Base-by-base conservation (phyloP, 2,888 invertebrate species). In the Imbricaverruca yamaguchii region DNA sequence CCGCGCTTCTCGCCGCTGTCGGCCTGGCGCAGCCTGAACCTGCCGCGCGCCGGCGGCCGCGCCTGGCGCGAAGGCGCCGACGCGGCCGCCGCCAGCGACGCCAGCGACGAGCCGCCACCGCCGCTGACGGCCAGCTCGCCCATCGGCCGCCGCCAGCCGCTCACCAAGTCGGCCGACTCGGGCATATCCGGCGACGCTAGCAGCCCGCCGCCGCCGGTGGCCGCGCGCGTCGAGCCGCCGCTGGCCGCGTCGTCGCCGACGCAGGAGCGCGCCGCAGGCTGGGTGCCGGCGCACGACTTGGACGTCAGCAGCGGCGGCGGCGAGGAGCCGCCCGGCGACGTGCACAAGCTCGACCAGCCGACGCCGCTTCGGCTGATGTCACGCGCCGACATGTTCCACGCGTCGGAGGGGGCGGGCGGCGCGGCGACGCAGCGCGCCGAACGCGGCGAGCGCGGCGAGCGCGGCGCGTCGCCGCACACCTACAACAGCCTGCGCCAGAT, bases 261-360 rank as follows among this genome's bases (percentile, higher is more conserved):
- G 12, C 82, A 82, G 53, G 82, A 80, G 83, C 81, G 86, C 25
- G 80, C 82, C 74, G 67, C 83, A 88, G 82, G 83, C 0, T 95
- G 94, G 95, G 94, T 94, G 0, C 94, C 95, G 0, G 93, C 94
- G 85, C 94, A 94, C 86, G 95, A 95, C 87, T 89, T 95, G n/a
- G 92, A 90, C 65, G 92, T 92, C 8, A 92, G 92, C 69, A 86
- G 86, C 74, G 85, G 82, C 74, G 85, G 82, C 80, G 82, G 81
- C 18, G 84, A 92, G 92, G 81, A 85, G 57, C 25, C 81, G 57
- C n/a, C 80, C 25, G 81, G n/a, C 59, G 61, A 4, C 84, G 74
- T 84, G 53, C 80, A 81, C 23, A 80, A 81, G 18, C 65, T 81
- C 13, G 83, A 82, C 15, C 82, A 81, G 21, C 77, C 79, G 56